Conservation (phyloP, 2,113 vertebrate genomes). For the Bubo scandiacus region DNA sequence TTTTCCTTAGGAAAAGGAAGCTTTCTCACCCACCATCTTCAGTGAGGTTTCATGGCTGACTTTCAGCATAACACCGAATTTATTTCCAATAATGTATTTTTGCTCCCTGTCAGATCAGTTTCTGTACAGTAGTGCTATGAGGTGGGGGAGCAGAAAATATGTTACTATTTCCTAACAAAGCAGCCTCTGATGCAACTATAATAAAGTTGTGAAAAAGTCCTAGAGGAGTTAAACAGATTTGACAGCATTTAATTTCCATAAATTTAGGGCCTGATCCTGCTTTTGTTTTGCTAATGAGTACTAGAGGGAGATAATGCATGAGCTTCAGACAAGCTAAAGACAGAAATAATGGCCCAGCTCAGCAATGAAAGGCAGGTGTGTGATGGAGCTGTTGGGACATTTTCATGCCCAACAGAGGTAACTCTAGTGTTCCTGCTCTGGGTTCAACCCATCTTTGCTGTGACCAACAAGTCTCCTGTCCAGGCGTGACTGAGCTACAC, state of each 20-base stretch:
- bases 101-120: constrained; percentile 43
- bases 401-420: neutral
- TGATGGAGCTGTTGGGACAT: neutral
- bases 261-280: constrained; percentile 50
- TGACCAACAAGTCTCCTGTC: neutral
- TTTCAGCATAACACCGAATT: constrained; percentile 23
- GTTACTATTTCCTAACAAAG: constrained; percentile 54
- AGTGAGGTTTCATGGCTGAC: neutral
- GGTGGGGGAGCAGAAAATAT: constrained; percentile 27
- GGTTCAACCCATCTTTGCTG: neutral
- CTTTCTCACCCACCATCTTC: neutral
- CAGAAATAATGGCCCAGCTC: neutral
- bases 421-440: neutral
- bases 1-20: neutral
- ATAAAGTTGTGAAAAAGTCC: constrained; percentile 57
- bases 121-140: constrained; percentile 7
- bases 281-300: constrained; percentile 34
- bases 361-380: neutral
- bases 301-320: neutral
- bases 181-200: constrained; percentile 54
- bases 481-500: neutral
- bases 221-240: constrained; percentile 54
- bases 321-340: neutral
- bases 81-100: constrained; percentile 45
- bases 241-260: constrained; percentile 50